Percentiles rank a stretch among this genome's conserved stretches.
These are phyloP conservation scores for Passer montanus DNA, from an alignment of 2,113 vertebrate species.

Conservation along the genomic window DNA sequence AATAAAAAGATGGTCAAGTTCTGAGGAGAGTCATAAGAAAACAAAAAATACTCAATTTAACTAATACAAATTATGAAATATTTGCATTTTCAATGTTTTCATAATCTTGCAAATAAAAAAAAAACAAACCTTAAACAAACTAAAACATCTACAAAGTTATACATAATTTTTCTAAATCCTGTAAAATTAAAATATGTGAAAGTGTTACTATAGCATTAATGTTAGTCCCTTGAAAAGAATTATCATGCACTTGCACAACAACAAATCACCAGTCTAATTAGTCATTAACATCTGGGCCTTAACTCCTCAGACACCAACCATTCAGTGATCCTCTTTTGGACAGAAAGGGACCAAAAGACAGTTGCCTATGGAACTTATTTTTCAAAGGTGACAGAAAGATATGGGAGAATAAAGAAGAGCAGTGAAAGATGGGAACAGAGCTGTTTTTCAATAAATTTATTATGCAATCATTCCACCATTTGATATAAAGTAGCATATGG, in stretches of 20 bases:
- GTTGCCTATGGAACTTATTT: neutral
- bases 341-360: neutral
- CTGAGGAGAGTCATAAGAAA: neutral
- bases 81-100: neutral
- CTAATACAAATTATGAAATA: neutral
- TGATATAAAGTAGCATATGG: conserved; percentile 63
- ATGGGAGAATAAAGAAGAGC: neutral
- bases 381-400: neutral
- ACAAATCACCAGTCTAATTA: neutral
- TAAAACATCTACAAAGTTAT: neutral
- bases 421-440: neutral
- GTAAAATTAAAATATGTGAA: neutral
- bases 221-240: neutral
- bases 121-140: neutral
- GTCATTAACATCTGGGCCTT: neutral
- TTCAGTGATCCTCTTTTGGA: neutral
- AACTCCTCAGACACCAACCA: neutral
- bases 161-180: neutral
- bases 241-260: neutral
- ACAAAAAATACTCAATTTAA: neutral
- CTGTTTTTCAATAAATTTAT: neutral
- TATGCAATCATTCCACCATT: conserved; percentile 12
- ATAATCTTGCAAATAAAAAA: neutral
- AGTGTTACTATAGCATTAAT: neutral
- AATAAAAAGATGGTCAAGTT: neutral